A percentile compares a stretch with the other conserved stretches of the same genome.
These are phyloP conservation scores for Actinernus sp. DNA, from an alignment of 92 coral and sea anemone species.

Conservation along the genomic window DNA sequence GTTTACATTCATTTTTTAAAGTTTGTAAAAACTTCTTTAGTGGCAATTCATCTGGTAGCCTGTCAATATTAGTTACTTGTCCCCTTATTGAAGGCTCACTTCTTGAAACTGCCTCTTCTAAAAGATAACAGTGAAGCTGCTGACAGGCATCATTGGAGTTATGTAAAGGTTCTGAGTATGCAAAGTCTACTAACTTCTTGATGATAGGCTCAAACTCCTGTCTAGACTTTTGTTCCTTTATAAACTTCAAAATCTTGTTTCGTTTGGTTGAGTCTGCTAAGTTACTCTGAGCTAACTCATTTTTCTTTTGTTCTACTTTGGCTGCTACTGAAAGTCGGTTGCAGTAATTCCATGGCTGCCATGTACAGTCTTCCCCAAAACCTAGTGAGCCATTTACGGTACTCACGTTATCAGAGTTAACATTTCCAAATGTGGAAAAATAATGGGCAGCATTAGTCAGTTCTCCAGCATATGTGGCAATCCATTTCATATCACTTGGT, in stretches of 20 bases:
- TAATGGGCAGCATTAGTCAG: constrained; percentile 52
- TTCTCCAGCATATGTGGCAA: constrained; percentile 61
- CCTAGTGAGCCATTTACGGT: constrained; percentile 41
- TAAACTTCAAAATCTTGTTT: constrained; percentile 33
- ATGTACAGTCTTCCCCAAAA: constrained; percentile 17
- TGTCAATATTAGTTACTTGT: too few relatives aligned
- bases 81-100: constrained; percentile 10
- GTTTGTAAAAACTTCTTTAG: constrained; percentile 43
- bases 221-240: constrained; percentile 24
- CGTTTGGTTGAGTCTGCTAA: constrained; percentile 23
- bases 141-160: constrained; percentile 72
- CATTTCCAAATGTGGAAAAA: constrained; percentile 66
- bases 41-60: constrained; percentile 33
- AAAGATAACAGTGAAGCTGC: constrained; percentile 36
- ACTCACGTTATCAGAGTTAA: constrained; percentile 37
- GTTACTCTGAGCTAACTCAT: constrained; percentile 19
- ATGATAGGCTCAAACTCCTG: constrained; percentile 39
- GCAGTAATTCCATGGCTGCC: constrained; percentile 43
- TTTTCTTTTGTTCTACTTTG: constrained; percentile 34
- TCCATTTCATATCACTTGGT: constrained; percentile 74
- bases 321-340: constrained; percentile 39
- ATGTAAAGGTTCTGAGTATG: constrained; percentile 41
- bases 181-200: constrained; percentile 29
- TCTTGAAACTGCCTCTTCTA: constrained; percentile 23
- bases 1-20: constrained; percentile 48